Evolutionary conservation across 2,113 vertebrate genomes (phyloP).

Genomic region (Hiodon alosoides): DNA sequence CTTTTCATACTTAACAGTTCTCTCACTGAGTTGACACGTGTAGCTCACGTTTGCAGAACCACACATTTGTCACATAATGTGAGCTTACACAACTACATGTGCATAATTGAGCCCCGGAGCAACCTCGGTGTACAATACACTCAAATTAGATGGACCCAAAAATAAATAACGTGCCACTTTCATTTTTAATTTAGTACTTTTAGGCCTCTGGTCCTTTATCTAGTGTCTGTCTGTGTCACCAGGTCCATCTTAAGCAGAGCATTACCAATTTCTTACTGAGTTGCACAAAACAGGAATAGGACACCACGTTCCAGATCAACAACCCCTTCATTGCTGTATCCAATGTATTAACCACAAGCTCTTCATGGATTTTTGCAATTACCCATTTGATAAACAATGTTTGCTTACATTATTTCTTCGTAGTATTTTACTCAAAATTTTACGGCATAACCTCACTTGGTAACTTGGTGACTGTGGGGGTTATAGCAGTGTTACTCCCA

Average conservation of each 20-base stretch:
- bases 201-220: constrained; percentile 68
- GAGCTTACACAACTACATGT: constrained; percentile 74
- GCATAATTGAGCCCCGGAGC: constrained; percentile 61
- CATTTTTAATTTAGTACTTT: constrained; percentile 81
- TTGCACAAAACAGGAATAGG: constrained; percentile 76
- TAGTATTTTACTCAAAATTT: too few species aligned
- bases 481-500: too few species aligned
- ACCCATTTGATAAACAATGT: too few species aligned
- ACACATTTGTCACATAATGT: constrained; percentile 84
- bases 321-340: too few species aligned
- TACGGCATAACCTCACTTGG: too few species aligned
- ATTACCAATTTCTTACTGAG: constrained; percentile 79
- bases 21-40: constrained; percentile 89
- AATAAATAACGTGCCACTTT: constrained; percentile 35
- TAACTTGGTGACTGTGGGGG: too few species aligned
- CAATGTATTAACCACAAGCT: too few species aligned
- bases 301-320: constrained; percentile 68
- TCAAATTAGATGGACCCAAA: constrained; percentile 82
- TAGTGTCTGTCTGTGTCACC: constrained; percentile 66
- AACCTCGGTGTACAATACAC: constrained; percentile 75
- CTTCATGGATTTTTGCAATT: too few species aligned
- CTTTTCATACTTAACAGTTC: constrained; percentile 69
- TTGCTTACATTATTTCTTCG: too few species aligned
- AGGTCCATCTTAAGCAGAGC: constrained; percentile 81
- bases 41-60: constrained; percentile 90